Evolutionary conservation across 2,888 invertebrate species (phyloP), one percentile per base, ranked within the genome.

Genomic region (Ctenicera cuprea): DNA sequence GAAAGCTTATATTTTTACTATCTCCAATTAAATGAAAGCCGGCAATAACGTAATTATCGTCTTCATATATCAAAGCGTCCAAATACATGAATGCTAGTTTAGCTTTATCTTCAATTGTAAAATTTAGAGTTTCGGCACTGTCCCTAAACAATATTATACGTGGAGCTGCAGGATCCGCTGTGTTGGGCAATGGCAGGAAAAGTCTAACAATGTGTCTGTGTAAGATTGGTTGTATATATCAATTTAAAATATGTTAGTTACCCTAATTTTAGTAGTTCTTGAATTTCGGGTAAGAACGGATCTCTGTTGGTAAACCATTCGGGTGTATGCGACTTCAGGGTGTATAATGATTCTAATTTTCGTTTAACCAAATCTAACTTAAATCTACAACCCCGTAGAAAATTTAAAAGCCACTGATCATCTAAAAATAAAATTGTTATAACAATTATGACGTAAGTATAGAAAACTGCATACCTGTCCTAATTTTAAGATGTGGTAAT

Each of bases 401-500:
- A 18, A 11, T 7, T 48, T 18, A 48, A 16, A 48, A 48, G 18
- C 48, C 48, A 18, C 18, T 48, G 48, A 11, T 48, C 48, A 18
- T 48, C 48, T 48, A 48, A 11, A 48, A 20, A 14, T 3, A 12
- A 38, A 38, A 38, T n/a, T n/a, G n/a, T n/a, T n/a, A n/a, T n/a
- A 16, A 48, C 16, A 16, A 16, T n/a, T n/a, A n/a, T n/a, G 11
- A 48, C 16, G 7, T 3, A 45, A 16, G 26, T 26, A 26, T 3
- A 26, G 5, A 3, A 26, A 3, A 26, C 26, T 26, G 5, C 26
- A 33, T 83, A 91, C 91, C 91, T 82, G 88, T 89, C 81, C 91
- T 88, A 7, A 89, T 89, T 77, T 83, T 87, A 22, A 91, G 81
- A 81, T 91, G 90, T 0, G 89, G 88, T 79, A 91, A 90, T 79